Evolutionary conservation across 2,888 invertebrate genomes (phyloP).

Genomic region (Conomelus anceps): DNA sequence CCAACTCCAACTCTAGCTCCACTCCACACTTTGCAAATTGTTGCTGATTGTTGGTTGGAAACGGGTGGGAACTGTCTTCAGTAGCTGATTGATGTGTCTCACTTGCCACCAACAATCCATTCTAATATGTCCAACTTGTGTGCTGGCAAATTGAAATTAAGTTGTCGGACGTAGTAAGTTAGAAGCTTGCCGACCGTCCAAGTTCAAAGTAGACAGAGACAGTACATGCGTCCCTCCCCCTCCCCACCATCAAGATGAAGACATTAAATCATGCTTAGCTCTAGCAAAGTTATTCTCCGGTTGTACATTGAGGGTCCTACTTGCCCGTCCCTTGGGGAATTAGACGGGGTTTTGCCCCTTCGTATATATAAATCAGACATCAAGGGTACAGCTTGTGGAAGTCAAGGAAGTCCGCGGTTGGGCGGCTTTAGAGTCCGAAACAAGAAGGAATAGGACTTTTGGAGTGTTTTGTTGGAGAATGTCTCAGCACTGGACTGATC

Average conservation of each 20-base stretch:
- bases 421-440: too few relatives aligned
- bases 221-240: not conserved
- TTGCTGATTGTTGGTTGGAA: not conserved
- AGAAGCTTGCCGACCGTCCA: not conserved
- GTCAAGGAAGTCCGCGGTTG: not conserved
- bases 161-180: not conserved
- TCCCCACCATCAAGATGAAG: not conserved
- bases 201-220: not conserved
- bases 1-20: not conserved
- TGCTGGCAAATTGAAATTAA: not conserved
- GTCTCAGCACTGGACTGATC: not conserved
- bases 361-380: not conserved
- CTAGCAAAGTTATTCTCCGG: not conserved
- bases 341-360: not conserved
- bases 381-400: not conserved
- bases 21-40: not conserved
- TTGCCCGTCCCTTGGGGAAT: not conserved
- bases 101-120: not conserved
- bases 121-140: not conserved
- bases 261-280: not conserved
- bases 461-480: not conserved
- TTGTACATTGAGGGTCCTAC: too few relatives aligned
- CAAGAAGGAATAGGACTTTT: not conserved
- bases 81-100: not conserved
- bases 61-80: not conserved